These are phyloP conservation scores for Sebastes trivittatus DNA, from an alignment of 2,797 vertebrate genomes.

Conservation along the genomic window DNA sequence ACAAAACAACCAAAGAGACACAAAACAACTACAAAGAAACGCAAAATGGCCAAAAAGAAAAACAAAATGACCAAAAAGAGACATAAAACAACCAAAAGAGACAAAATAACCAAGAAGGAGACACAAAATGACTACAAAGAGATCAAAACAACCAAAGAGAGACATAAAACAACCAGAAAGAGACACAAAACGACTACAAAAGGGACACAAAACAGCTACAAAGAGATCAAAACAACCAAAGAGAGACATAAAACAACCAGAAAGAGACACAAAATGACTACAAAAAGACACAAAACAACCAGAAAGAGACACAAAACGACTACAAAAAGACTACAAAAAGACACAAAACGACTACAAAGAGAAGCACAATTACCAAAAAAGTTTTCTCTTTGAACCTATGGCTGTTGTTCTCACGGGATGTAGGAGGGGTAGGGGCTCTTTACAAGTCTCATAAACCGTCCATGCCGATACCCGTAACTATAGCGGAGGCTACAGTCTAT, in stretches of 20 bases:
- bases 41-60: neutral
- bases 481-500: neutral
- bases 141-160: too few relatives aligned
- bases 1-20: neutral
- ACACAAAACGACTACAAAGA: neutral
- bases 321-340: accelerated
- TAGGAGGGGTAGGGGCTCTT: neutral
- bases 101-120: too few relatives aligned
- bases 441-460: neutral
- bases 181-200: neutral
- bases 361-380: neutral
- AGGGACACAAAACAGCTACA: accelerated
- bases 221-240: neutral
- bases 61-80: too few relatives aligned
- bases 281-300: neutral
- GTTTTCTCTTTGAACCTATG: neutral
- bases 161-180: neutral
- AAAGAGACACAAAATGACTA: neutral
- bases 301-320: neutral
- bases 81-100: too few relatives aligned
- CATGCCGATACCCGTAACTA: neutral
- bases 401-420: neutral
- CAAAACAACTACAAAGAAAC: neutral
- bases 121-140: too few relatives aligned
- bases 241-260: too few relatives aligned